Conservation (phyloP, 1,140 invertebrate species). For the Drosophila mauritiana region DNA sequence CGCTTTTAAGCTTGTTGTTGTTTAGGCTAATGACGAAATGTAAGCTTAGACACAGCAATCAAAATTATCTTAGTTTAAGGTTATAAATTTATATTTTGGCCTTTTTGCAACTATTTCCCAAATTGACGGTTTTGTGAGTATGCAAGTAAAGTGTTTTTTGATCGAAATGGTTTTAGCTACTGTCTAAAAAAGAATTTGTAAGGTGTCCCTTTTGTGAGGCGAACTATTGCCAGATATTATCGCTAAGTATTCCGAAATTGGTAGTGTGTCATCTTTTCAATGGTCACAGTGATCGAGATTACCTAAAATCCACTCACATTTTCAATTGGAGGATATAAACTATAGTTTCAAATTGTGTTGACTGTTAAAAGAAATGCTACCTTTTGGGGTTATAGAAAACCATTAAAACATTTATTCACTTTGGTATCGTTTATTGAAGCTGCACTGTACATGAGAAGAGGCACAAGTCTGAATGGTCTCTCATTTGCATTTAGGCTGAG, state of each 20-base stretch:
- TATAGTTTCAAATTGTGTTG: no score
- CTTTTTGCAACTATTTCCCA: neutral
- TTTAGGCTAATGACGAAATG: neutral
- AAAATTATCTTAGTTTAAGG: neutral
- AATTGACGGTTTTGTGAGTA: neutral
- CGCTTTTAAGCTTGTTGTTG: neutral
- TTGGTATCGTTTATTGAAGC: neutral
- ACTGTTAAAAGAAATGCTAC: no score
- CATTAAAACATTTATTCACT: neutral
- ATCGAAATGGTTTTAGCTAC: neutral
- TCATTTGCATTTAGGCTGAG: neutral
- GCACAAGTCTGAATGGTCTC: neutral
- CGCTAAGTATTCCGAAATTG: no score
- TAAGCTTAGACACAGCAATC: constrained; percentile 6
- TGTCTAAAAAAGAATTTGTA: no score
- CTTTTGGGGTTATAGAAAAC: no score
- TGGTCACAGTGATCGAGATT: no score
- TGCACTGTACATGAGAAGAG: neutral
- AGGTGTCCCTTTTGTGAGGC: no score
- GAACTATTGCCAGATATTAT: no score
- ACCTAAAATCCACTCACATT: no score
- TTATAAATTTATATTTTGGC: neutral
- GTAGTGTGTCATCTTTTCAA: no score
- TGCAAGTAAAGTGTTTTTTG: neutral
- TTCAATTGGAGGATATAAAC: no score